Evolutionary conservation across 2,797 vertebrate genomes (phyloP).

Genomic region (Halcyon smyrnensis): DNA sequence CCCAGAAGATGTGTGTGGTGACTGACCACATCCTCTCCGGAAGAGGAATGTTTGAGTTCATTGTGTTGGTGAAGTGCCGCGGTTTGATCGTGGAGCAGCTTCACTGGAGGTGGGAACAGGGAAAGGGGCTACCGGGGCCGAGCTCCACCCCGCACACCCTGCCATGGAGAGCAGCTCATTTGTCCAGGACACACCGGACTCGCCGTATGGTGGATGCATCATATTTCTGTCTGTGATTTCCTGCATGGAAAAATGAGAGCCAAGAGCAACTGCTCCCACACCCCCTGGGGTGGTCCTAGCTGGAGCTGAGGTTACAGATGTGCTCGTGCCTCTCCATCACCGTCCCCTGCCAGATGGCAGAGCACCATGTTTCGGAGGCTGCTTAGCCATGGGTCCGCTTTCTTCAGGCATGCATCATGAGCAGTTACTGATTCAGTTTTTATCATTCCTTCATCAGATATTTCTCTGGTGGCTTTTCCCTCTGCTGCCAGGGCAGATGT

Average conservation of each 20-base stretch:
- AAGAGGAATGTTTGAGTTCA: slow-evolving; percentile 26
- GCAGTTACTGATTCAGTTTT: neutral
- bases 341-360: neutral
- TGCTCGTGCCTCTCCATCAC: neutral
- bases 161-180: neutral
- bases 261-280: slow-evolving; percentile 29
- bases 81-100: neutral
- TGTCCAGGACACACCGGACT: neutral
- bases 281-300: slow-evolving; percentile 12
- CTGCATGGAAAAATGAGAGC: slow-evolving; percentile 5
- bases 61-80: neutral
- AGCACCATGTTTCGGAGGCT: neutral
- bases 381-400: neutral
- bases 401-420: neutral
- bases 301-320: neutral
- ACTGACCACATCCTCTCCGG: slow-evolving; percentile 58
- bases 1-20: slow-evolving; percentile 55
- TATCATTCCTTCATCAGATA: neutral
- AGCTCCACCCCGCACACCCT: neutral
- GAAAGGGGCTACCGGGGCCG: neutral
- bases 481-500: neutral
- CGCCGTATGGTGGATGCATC: neutral
- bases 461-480: neutral
- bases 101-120: slow-evolving; percentile 13
- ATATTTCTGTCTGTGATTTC: neutral